A percentile compares a stretch with the other conserved stretches of the same genome.
phyloP scores from a whole-genome alignment of 2,888 invertebrate genomes.

The Spisula solida region DNA sequence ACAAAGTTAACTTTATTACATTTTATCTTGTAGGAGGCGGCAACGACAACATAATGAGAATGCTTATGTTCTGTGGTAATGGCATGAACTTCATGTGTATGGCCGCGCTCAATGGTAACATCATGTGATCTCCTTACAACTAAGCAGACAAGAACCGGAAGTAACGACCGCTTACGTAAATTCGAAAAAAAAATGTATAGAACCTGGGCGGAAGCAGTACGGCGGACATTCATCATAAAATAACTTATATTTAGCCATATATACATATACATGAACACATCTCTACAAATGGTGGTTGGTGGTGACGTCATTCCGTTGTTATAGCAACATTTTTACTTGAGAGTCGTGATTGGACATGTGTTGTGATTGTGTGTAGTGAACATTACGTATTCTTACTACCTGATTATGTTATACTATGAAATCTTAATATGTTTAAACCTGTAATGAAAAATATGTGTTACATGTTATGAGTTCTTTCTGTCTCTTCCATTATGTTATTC shows the following conservation, averaged over 20 bases:
- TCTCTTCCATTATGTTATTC: too few species aligned
- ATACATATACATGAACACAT: neutral
- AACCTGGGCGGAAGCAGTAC: neutral
- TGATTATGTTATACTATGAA: neutral
- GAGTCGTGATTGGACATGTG: neutral
- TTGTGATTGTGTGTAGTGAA: neutral
- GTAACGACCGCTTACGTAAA: neutral
- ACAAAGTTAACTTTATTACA: neutral
- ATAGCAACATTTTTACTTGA: neutral
- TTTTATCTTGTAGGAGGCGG: slow-evolving; percentile 32
- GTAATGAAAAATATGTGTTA: too few species aligned
- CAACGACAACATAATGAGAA: neutral
- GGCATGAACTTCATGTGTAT: slow-evolving; percentile 22
- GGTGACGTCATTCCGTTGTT: neutral
- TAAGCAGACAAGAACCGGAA: neutral
- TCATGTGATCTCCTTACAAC: neutral
- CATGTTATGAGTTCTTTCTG: too few species aligned
- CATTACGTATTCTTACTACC: neutral
- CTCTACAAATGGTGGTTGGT: slow-evolving; percentile 3
- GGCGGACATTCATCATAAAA: neutral
- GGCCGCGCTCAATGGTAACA: slow-evolving; percentile 18
- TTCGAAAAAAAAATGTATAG: neutral
- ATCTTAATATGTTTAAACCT: neutral
- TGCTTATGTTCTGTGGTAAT: neutral
- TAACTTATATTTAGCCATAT: neutral